Base-by-base conservation (phyloP, 2,113 vertebrate species). In the Notarius lentiginosus region DNA sequence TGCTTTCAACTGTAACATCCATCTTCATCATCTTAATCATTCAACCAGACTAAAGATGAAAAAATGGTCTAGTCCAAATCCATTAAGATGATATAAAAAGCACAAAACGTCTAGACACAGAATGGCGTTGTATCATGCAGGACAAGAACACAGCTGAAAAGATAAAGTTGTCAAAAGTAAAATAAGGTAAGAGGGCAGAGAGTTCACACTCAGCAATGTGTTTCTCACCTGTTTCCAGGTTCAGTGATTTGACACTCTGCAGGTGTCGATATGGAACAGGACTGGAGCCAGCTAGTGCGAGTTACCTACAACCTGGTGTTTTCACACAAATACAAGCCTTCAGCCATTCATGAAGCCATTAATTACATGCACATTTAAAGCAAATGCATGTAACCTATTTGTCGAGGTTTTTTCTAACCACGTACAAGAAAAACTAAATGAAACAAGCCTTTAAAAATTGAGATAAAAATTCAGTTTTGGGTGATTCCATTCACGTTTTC, bases 131-230 rank as follows among this genome's bases (percentile, higher is more conserved):
- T 30, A 68, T 87, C 66, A 82, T 30, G n/a, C 27, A 84, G 34
- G 27, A 61, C n/a, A 85, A 83, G 47, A 79, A 81, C 60, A 34
- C 24, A 68, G 65, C 79, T 73, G 70, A 89, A 82, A 77, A 61
- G 83, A 89, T 79, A 68, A 77, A 85, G 60, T 41, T n/a, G 75
- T 68, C 72, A 65, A 84, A 87, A 58, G 10, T 27, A 27, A 22
- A 68, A 58, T 75, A n/a, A 60, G 86, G 82, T 84, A 60, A 89
- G 66, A 89, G 47, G 58, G 51, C 5, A 77, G 79, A 30, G 51
- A 76, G 61, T 56, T 68, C 79, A 79, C 70, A 79, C 51, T 79
- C 70, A 11, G 75, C 34, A 34, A 34, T 82, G 51, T 65, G 24
- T 15, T 53, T 66, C 61, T 86, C 61, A 55, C 61, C 76, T 24